phyloP scores from a whole-genome alignment of 2,113 vertebrate species.

The Spermophilus dauricus region DNA sequence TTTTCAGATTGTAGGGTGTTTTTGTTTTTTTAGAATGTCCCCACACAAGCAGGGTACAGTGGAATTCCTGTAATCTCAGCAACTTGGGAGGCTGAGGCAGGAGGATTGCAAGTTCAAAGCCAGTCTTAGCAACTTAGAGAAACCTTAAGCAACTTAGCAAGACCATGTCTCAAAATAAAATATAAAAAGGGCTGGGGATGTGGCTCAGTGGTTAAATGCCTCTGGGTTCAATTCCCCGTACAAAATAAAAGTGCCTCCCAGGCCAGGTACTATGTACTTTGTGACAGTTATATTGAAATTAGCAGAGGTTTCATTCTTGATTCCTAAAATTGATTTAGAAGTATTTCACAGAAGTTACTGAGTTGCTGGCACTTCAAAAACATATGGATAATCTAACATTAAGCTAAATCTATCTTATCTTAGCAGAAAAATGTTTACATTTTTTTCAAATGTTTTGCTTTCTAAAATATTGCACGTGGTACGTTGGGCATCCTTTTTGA shows the following conservation, averaged over 20 bases:
- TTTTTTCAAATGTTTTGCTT: background rate
- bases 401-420: constrained; percentile 20
- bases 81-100: no score
- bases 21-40: background rate
- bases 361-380: background rate
- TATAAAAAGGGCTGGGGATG: no score
- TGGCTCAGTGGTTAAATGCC: no score
- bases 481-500: background rate
- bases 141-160: no score
- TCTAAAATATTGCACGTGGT: background rate
- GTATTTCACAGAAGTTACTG: background rate
- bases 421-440: background rate
- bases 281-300: constrained; percentile 6
- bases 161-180: no score
- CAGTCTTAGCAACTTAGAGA: no score
- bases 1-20: background rate
- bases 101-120: no score
- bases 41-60: no score
- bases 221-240: no score
- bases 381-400: background rate
- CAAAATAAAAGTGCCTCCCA: no score
- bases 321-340: background rate
- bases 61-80: no score
- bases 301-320: background rate
- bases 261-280: background rate